Conservation (phyloP, 2,888 invertebrate genomes). For the Morinoia aosen region DNA sequence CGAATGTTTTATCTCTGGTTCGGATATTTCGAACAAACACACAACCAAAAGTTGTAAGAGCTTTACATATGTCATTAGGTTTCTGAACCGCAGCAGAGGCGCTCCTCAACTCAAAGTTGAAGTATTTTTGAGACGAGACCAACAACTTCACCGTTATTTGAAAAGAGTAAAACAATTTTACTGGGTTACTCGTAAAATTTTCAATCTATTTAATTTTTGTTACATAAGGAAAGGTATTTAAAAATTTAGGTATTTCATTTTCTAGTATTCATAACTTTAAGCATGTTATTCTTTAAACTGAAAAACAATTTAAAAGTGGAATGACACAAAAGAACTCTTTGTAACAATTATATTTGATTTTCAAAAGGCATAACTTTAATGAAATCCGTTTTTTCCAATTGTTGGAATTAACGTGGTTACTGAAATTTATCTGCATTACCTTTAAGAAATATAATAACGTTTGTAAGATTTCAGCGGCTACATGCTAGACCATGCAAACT, state of each 20-base stretch:
- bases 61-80: not conserved
- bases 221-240: not conserved
- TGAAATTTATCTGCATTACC: not conserved
- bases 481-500: not conserved
- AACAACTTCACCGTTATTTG: not conserved
- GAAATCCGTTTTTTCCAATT: not conserved
- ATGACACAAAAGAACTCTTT: not conserved
- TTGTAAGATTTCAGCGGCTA: not conserved
- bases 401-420: not conserved
- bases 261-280: too few species aligned
- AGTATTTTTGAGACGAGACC: too few species aligned
- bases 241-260: not conserved
- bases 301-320: too few species aligned
- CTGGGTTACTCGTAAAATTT: not conserved
- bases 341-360: not conserved
- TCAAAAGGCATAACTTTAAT: not conserved
- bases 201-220: not conserved
- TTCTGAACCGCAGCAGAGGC: not conserved
- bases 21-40: not conserved
- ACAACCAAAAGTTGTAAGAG: not conserved
- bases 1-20: not conserved
- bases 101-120: too few species aligned
- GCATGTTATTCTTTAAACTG: too few species aligned
- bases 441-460: not conserved
- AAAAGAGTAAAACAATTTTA: not conserved